Base-by-base conservation (phyloP, 2,797 vertebrate species). In the Micropoecilia bifurca region DNA sequence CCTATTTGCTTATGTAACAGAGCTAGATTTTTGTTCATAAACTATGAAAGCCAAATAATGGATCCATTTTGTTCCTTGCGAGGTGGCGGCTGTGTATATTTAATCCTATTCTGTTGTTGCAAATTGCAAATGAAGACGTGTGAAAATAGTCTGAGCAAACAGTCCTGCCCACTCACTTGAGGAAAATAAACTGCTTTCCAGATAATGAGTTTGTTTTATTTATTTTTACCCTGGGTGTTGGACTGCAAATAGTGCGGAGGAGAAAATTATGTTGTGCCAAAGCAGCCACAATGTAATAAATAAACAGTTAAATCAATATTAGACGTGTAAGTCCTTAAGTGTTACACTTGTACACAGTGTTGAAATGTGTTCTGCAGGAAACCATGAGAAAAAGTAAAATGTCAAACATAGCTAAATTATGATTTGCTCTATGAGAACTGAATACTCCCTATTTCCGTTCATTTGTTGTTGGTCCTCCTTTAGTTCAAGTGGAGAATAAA, bases 111-210 rank as follows among this genome's bases (percentile, higher is more conserved):
- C 39, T 45, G 73, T 20, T 45, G 25, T 6, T 30, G 25, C 48
- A 71, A 55, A 57, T 50, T 45, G 36, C 22, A 71, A 50, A 45
- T 30, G 6, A 45, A 53, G 25, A 46, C 4, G 41, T 10, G 50
- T 14, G 76, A 46, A 77, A 78, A 75, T 47, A 63, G 57, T 33
- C 57, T 45, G 8, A 63, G 3, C 39, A 74, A 74, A 59, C 25
- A 20, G 39, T 18, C 20, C 28, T 47, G 41, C n/a, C 74, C 41
- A 47, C 74, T 75, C 57, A 13, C 10, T 20, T 4, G 7, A 61
- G 68, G n/a, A 47, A 75, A 63, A 75, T 43, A 45, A 59, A 55
- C 4, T 6, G n/a, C 16, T 59, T 33, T 22, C 4, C 22, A 33
- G 74, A 61, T 46, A 59, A 75, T 46, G 41, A 46, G 28, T 28